phyloP scores from a whole-genome alignment of 2,797 vertebrate species.

The Xenopus petersii region DNA sequence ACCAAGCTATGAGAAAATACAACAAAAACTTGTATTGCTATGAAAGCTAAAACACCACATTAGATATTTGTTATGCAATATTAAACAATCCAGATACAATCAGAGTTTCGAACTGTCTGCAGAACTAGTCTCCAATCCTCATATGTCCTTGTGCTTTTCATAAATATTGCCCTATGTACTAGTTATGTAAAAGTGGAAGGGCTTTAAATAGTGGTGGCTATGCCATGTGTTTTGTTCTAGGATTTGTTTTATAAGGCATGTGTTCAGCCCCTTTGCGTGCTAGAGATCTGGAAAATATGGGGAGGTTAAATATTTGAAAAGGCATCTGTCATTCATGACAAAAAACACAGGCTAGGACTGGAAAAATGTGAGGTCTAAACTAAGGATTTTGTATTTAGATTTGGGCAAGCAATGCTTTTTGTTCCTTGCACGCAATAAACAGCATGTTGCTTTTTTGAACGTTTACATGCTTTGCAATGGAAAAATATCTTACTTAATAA shows the following conservation, averaged over 20 bases:
- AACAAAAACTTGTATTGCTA: too few relatives aligned
- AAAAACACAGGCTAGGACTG: conserved; percentile 33
- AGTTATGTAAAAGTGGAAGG: conserved; percentile 1
- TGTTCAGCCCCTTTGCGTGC: conserved; percentile 38
- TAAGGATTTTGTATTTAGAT: conserved; percentile 38
- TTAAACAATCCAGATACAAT: too few relatives aligned
- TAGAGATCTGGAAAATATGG: conserved; percentile 46
- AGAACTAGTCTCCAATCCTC: too few relatives aligned
- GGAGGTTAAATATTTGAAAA: conserved; percentile 47
- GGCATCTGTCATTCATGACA: conserved; percentile 40
- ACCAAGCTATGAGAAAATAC: too few relatives aligned
- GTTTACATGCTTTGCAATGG: conserved; percentile 29
- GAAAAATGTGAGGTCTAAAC: conserved; percentile 32
- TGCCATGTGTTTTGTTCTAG: conserved; percentile 39
- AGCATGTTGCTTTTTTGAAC: conserved; percentile 19
- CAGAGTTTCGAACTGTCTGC: too few relatives aligned
- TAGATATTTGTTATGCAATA: too few relatives aligned
- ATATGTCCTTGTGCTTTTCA: background rate
- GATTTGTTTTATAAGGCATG: conserved; percentile 38
- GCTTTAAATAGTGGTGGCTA: conserved; percentile 15
- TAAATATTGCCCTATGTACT: conserved; percentile 20
- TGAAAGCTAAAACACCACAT: too few relatives aligned
- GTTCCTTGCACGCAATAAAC: conserved; percentile 33
- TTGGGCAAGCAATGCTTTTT: conserved; percentile 26
- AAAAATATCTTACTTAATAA: conserved; percentile 17